Percentiles rank a stretch among this genome's conserved stretches.
Evolutionary conservation across 2,888 invertebrate species (phyloP).

Genomic region (Thyatira batis): DNA sequence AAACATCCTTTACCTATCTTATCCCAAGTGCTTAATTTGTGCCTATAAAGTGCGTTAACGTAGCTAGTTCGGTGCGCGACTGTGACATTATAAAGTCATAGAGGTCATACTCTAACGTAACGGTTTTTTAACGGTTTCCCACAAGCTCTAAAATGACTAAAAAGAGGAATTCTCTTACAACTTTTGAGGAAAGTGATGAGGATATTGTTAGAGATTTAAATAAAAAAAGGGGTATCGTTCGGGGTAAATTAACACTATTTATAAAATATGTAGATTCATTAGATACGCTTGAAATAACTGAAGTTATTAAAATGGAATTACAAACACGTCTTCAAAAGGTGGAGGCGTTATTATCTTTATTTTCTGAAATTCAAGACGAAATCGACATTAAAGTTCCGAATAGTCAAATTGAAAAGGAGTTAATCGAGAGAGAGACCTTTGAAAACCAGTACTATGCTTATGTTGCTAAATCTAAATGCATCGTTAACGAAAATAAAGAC

Average conservation of each 20-base stretch:
- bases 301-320: neutral
- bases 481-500: neutral
- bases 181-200: no score
- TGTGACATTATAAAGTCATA: no score
- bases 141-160: no score
- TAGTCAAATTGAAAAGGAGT: neutral
- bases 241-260: neutral
- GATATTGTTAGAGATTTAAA: no score
- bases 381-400: neutral
- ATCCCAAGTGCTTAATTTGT: no score
- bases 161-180: no score
- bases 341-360: neutral
- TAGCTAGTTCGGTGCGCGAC: no score
- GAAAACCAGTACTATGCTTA: constrained; percentile 5
- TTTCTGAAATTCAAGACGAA: neutral
- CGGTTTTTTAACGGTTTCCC: no score
- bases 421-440: neutral
- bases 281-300: neutral
- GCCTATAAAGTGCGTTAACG: no score
- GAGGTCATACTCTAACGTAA: no score
- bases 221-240: neutral
- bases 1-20: neutral
- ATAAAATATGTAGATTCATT: neutral
- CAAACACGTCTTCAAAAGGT: neutral
- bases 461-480: constrained; percentile 7